Evolutionary conservation across 2,888 invertebrate species (phyloP).

Genomic region (Acleris laterana): DNA sequence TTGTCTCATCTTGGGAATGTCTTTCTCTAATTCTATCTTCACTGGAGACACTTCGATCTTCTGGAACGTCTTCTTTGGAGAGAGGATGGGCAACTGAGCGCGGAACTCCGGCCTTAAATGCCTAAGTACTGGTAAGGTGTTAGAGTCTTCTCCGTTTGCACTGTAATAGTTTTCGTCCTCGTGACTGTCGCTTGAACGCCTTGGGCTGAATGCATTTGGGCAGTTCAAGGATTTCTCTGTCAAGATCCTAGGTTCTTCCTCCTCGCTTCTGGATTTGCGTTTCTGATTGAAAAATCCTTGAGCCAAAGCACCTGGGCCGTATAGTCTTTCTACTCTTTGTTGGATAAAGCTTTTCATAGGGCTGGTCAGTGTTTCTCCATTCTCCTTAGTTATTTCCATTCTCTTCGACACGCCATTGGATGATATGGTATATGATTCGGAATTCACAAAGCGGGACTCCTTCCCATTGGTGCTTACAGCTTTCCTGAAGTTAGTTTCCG

Average conservation of each 20-base stretch:
- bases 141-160: conserved; percentile 63
- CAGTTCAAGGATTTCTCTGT: conserved; percentile 73
- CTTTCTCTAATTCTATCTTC: conserved; percentile 51
- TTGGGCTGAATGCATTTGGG: conserved; percentile 58
- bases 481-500: conserved; percentile 78
- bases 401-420: conserved; percentile 76
- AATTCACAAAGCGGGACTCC: conserved; percentile 59
- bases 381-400: conserved; percentile 78
- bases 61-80: conserved; percentile 80
- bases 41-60: conserved; percentile 67
- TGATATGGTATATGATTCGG: conserved; percentile 78
- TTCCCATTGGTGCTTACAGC: conserved; percentile 68
- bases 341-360: conserved; percentile 92
- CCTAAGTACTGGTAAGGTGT: conserved; percentile 89
- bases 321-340: conserved; percentile 93
- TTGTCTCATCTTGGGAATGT: conserved; percentile 57
- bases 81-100: conserved; percentile 90
- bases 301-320: conserved; percentile 93
- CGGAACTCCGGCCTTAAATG: conserved; percentile 94
- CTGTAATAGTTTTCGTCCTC: conserved; percentile 60
- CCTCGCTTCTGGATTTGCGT: conserved; percentile 72
- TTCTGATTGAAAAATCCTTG: conserved; percentile 92
- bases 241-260: conserved; percentile 69
- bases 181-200: conserved; percentile 56
- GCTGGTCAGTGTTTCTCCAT: conserved; percentile 74